Percentiles rank a stretch among this genome's conserved stretches.
Conservation (phyloP, 1,140 invertebrate species). For the Phenacoccus solenopsis region DNA sequence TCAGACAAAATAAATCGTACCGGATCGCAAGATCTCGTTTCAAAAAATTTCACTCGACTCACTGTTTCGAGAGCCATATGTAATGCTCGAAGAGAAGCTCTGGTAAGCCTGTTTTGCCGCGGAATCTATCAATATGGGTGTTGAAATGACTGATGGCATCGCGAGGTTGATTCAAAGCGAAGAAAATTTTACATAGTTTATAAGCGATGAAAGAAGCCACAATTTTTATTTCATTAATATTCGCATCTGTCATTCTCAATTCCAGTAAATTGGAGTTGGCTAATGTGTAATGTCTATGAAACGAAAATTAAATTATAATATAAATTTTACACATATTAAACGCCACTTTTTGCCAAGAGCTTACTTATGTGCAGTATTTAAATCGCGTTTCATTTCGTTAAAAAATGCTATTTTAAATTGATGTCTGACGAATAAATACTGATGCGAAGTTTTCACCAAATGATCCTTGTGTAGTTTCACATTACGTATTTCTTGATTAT, state of each 20-base stretch:
- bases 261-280: constrained; percentile 82
- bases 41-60: constrained; percentile 35
- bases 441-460: constrained; percentile 81
- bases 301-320: constrained; percentile 2
- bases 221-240: constrained; percentile 84
- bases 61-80: constrained; percentile 95
- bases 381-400: constrained; percentile 84
- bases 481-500: constrained; percentile 72
- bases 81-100: constrained; percentile 88
- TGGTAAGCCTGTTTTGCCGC: constrained; percentile 54
- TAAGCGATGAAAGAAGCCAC: constrained; percentile 93
- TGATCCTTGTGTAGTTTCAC: constrained; percentile 82
- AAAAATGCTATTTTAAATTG: constrained; percentile 97
- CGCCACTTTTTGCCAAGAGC: neutral
- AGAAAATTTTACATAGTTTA: constrained; percentile 82
- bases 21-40: neutral
- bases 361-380: constrained; percentile 75
- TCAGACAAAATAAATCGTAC: neutral
- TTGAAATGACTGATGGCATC: constrained; percentile 91
- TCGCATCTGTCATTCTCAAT: constrained; percentile 73
- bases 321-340: neutral
- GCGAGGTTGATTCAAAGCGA: constrained; percentile 71
- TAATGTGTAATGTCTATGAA: constrained; percentile 81
- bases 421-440: constrained; percentile 84
- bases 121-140: constrained; percentile 80